A percentile compares a stretch with the other conserved stretches of the same genome.
Evolutionary conservation across 2,888 invertebrate species (phyloP).

Genomic region (Drosophila nr. medialis): DNA sequence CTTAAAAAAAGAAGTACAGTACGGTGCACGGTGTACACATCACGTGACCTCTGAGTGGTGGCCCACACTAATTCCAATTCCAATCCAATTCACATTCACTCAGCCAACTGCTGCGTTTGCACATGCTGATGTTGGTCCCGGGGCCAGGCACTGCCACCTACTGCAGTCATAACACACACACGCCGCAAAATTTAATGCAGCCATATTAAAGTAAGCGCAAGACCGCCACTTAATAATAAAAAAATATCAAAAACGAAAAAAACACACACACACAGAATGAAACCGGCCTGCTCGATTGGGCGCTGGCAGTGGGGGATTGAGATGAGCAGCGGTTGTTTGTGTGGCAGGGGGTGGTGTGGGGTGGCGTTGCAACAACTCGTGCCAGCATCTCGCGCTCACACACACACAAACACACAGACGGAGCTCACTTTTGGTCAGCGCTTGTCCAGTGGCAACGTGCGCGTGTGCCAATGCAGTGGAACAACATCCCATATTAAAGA

Average conservation of each 20-base stretch:
- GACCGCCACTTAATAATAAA: slow-evolving; percentile 74
- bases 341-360: slow-evolving; percentile 19
- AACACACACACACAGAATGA: slow-evolving; percentile 1
- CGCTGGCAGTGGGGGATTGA: slow-evolving; percentile 40
- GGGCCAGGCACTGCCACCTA: slow-evolving; percentile 72
- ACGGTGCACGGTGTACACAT: slow-evolving; percentile 45
- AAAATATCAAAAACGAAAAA: slow-evolving; percentile 20
- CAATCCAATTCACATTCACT: slow-evolving; percentile 48
- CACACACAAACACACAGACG: slow-evolving; percentile 17
- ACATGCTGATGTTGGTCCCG: slow-evolving; percentile 47
- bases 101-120: slow-evolving; percentile 25
- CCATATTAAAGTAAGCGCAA: slow-evolving; percentile 76
- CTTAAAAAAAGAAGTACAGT: slow-evolving; percentile 55
- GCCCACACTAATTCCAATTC: slow-evolving; percentile 53
- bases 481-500: slow-evolving; percentile 83
- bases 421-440: slow-evolving; percentile 51
- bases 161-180: slow-evolving; percentile 77
- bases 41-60: slow-evolving; percentile 61
- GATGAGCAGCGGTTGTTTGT: slow-evolving; percentile 43
- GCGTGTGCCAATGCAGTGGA: slow-evolving; percentile 84
- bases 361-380: slow-evolving; percentile 45
- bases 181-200: slow-evolving; percentile 73
- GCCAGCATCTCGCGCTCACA: slow-evolving; percentile 50
- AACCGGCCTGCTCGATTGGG: slow-evolving; percentile 50
- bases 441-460: slow-evolving; percentile 82